Evolutionary conservation across 2,888 invertebrate genomes (phyloP).

Genomic region (Molanna angustata): DNA sequence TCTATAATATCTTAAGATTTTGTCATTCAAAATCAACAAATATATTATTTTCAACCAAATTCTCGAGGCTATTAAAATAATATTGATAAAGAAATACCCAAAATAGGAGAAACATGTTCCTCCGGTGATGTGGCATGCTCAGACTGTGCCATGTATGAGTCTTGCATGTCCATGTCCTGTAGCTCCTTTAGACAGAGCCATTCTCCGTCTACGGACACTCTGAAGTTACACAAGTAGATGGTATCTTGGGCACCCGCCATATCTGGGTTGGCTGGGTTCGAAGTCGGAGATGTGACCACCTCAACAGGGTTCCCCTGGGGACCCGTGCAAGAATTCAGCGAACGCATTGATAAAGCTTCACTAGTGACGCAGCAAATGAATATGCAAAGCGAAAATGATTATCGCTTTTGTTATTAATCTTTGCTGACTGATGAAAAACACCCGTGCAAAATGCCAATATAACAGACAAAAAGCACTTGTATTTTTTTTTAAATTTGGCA

Average conservation of each 20-base stretch:
- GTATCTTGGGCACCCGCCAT: constrained; percentile 92
- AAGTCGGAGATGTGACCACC: constrained; percentile 11
- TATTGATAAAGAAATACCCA: no score
- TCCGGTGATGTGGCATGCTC: constrained; percentile 62
- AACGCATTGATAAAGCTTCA: constrained; percentile 21
- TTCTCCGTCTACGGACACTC: constrained; percentile 95
- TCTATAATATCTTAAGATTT: no score
- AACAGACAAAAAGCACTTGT: no score
- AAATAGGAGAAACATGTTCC: constrained; percentile 57
- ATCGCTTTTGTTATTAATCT: constrained; percentile 9
- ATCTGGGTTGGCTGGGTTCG: constrained; percentile 47
- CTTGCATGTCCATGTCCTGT: constrained; percentile 86
- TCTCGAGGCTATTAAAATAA: no score
- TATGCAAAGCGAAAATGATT: constrained; percentile 17
- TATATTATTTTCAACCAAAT: no score
- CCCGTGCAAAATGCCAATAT: background rate
- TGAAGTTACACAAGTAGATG: constrained; percentile 95
- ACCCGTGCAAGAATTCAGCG: constrained; percentile 16
- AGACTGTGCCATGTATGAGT: constrained; percentile 66
- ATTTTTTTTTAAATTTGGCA: no score
- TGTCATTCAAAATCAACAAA: no score
- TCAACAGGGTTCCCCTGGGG: constrained; percentile 6
- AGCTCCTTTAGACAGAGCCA: constrained; percentile 94
- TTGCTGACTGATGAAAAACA: no score
- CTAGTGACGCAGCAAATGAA: constrained; percentile 18